phyloP scores from a whole-genome alignment of 2,888 invertebrate species.

The Eristalis arbustorum region DNA sequence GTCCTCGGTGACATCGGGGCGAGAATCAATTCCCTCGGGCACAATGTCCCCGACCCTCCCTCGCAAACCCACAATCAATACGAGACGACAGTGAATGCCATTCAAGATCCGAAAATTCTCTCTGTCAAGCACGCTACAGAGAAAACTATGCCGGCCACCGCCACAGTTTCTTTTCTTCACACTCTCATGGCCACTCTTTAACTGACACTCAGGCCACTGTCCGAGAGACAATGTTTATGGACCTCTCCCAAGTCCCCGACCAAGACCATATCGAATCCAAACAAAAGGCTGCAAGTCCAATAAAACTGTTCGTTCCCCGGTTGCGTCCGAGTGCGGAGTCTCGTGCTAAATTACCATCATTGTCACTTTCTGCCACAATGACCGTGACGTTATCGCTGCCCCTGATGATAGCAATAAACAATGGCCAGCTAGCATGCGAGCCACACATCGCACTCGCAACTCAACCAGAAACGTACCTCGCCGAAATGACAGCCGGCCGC shows the following conservation, averaged over 20 bases:
- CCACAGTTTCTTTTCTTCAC: neutral
- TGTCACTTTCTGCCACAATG: conserved; percentile 62
- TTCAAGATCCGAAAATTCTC: neutral
- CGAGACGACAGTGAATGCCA: neutral
- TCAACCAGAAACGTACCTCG: conserved; percentile 29
- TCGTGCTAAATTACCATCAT: conserved; percentile 69
- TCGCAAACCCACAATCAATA: neutral
- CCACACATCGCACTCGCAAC: conserved; percentile 30
- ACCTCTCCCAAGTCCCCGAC: neutral
- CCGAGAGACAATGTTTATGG: conserved; percentile 12
- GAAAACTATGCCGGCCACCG: neutral
- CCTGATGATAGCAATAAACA: conserved; percentile 69
- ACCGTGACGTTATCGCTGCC: conserved; percentile 63
- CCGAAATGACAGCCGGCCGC: conserved; percentile 56
- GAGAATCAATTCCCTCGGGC: neutral
- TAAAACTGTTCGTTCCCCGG: conserved; percentile 11
- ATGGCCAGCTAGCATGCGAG: conserved; percentile 62
- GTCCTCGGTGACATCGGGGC: neutral
- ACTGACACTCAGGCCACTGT: neutral
- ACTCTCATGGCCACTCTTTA: neutral
- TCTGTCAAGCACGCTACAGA: neutral
- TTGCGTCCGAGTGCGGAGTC: neutral
- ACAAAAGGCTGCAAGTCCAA: conserved; percentile 18
- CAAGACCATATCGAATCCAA: conserved; percentile 23
- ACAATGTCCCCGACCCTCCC: neutral